Evolutionary conservation across 2,888 invertebrate genomes (phyloP).

Genomic region (Pristionchus japonicus): DNA sequence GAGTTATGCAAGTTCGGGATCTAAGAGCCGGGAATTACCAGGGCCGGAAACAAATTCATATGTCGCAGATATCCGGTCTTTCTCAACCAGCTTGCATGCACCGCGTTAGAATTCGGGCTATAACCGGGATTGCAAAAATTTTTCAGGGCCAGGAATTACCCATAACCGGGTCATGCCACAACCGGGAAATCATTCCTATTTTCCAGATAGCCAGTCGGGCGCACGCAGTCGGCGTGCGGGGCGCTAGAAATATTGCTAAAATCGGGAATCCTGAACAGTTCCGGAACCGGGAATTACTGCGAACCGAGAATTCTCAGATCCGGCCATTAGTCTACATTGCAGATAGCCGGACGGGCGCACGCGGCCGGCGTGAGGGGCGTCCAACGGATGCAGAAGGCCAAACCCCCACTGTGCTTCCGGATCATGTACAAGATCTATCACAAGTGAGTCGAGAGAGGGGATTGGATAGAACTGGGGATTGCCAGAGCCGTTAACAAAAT

Average conservation of each 20-base stretch:
- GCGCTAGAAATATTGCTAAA: too few relatives aligned
- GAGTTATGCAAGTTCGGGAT: too few relatives aligned
- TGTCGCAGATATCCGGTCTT: too few relatives aligned
- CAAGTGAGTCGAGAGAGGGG: slow-evolving; percentile 52
- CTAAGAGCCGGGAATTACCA: too few relatives aligned
- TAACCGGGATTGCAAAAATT: too few relatives aligned
- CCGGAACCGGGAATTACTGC: background rate
- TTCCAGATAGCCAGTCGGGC: slow-evolving; percentile 65
- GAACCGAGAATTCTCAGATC: background rate
- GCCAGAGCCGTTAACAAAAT: background rate
- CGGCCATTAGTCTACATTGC: slow-evolving; percentile 8
- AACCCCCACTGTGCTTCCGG: slow-evolving; percentile 63
- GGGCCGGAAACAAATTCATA: too few relatives aligned
- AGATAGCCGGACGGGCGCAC: slow-evolving; percentile 66
- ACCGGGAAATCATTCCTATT: background rate
- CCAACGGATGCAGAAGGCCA: slow-evolving; percentile 53
- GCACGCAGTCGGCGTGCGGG: slow-evolving; percentile 59
- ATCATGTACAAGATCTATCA: slow-evolving; percentile 65
- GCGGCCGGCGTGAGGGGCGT: slow-evolving; percentile 61
- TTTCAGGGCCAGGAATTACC: background rate
- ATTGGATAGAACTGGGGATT: background rate
- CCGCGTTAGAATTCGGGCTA: too few relatives aligned
- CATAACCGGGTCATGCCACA: background rate
- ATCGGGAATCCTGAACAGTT: too few relatives aligned
- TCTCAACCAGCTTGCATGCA: too few relatives aligned